Percentiles rank a stretch among this genome's conserved stretches.
Evolutionary conservation across 35 echinoderm and acorn worm species (phyloP).

Genomic region (Diadema setosum): DNA sequence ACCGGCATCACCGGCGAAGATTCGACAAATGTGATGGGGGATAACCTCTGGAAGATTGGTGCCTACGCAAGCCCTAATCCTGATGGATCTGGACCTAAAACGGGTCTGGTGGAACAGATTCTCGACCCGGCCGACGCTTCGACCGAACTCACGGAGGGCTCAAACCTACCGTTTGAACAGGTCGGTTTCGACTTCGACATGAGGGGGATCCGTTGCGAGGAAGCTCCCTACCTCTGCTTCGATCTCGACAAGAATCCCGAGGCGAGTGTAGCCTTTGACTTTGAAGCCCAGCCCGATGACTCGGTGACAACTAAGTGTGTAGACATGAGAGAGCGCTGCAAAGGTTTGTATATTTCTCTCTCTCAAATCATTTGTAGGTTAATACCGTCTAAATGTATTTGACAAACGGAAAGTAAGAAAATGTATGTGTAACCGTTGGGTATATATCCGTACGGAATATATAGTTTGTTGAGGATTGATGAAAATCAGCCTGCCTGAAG

Average conservation of each 20-base stretch:
- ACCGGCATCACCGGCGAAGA: slow-evolving; percentile 30
- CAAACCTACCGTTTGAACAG: slow-evolving; percentile 40
- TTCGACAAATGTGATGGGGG: slow-evolving; percentile 37
- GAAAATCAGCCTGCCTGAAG: too few relatives aligned
- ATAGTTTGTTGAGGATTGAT: too few relatives aligned
- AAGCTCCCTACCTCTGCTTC: slow-evolving; percentile 62
- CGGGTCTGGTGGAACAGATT: slow-evolving; percentile 48
- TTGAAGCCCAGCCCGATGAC: slow-evolving; percentile 63
- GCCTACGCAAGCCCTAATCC: slow-evolving; percentile 42
- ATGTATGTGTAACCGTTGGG: too few relatives aligned
- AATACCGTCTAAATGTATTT: too few relatives aligned
- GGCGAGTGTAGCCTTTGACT: slow-evolving; percentile 58
- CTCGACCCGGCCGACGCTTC: slow-evolving; percentile 26
- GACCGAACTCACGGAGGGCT: slow-evolving; percentile 3
- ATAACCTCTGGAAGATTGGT: slow-evolving; percentile 65
- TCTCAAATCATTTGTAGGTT: too few relatives aligned
- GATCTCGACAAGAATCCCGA: slow-evolving; percentile 67
- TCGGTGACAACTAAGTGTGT: slow-evolving; percentile 56
- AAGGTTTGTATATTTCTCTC: too few relatives aligned
- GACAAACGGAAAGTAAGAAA: too few relatives aligned
- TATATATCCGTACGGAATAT: too few relatives aligned
- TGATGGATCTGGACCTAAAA: slow-evolving; percentile 26
- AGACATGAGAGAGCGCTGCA: slow-evolving; percentile 70
- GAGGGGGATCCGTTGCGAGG: slow-evolving; percentile 48
- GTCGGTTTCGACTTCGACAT: slow-evolving; percentile 55